Evolutionary conservation across 2,113 vertebrate genomes (phyloP).

Genomic region (human): GRCh38 chr5:168908001-168908500

Average conservation of each 20-base stretch:
- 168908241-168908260: not conserved
- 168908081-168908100: not conserved
- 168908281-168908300: too few species aligned
- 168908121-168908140: not conserved
- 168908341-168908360: not conserved
- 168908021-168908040: not conserved
- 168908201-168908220: not conserved
- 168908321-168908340: not conserved
- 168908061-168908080: not conserved
- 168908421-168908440: not conserved
- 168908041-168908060: not conserved
- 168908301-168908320: not conserved
- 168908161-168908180: not conserved
- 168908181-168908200: not conserved
- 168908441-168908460: not conserved
- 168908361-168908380: not conserved
- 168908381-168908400: not conserved
- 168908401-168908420: slow-evolving; percentile 66
- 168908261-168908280: not conserved
- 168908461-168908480: not conserved
- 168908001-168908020: not conserved
- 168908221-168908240: not conserved
- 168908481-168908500: not conserved
- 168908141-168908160: not conserved
- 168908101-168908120: not conserved